These are phyloP conservation scores for Pontoporia blainvillei DNA, from an alignment of 2,113 vertebrate genomes.

Conservation along the genomic window DNA sequence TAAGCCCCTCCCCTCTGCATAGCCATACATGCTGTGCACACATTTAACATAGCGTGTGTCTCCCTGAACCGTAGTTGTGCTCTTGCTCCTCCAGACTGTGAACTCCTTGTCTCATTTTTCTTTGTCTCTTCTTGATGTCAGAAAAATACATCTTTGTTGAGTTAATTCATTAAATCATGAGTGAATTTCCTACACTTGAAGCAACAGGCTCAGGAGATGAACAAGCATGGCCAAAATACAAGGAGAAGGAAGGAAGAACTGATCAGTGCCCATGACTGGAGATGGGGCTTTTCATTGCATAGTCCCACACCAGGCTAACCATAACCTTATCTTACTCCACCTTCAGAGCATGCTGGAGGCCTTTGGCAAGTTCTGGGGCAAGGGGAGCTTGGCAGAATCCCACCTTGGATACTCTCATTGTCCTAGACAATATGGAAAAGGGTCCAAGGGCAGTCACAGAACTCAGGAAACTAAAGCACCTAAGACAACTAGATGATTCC, in stretches of 20 bases:
- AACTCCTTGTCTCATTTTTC: neutral
- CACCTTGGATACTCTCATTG: neutral
- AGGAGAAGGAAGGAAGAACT: neutral
- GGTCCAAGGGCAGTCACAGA: neutral
- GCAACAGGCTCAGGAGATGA: neutral
- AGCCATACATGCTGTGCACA: neutral
- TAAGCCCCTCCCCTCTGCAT: neutral
- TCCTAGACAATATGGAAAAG: neutral
- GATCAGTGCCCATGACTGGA: neutral
- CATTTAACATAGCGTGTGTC: neutral
- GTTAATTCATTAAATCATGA: neutral
- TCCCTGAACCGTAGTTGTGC: neutral
- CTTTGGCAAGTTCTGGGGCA: neutral
- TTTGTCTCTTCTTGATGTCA: neutral
- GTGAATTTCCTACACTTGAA: neutral
- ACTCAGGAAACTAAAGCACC: neutral
- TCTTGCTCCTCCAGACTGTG: neutral
- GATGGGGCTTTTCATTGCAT: neutral
- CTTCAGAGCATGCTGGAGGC: neutral
- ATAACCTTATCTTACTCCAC: neutral
- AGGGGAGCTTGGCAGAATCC: neutral
- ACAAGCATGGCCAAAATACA: neutral
- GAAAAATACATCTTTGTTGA: neutral
- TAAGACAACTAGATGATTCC: neutral
- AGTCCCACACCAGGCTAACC: neutral